Evolutionary conservation across 2,888 invertebrate species (phyloP).

Genomic region (Acronicta alni): DNA sequence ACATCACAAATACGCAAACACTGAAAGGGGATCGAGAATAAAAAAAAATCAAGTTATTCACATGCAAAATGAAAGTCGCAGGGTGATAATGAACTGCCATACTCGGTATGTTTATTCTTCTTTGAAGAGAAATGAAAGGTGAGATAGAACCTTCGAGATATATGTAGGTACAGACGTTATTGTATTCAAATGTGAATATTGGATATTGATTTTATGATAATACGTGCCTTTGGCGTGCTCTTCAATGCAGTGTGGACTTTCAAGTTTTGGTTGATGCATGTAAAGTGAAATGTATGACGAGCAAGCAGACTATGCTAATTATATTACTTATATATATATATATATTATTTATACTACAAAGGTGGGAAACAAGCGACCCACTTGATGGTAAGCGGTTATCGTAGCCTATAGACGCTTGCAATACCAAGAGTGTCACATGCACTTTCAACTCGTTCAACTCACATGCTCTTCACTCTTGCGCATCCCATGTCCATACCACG

Average conservation of each 20-base stretch:
- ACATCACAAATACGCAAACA: slow-evolving; percentile 17
- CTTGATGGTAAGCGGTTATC: too few relatives aligned
- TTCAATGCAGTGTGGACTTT: slow-evolving; percentile 16
- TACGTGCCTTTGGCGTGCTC: slow-evolving; percentile 35
- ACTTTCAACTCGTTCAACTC: too few relatives aligned
- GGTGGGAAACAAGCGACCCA: too few relatives aligned
- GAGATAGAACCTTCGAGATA: slow-evolving; percentile 52
- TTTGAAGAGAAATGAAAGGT: slow-evolving; percentile 66
- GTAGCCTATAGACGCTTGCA: too few relatives aligned
- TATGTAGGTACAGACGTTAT: slow-evolving; percentile 45
- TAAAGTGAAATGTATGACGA: not conserved
- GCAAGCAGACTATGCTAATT: too few relatives aligned
- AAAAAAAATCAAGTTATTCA: slow-evolving; percentile 37
- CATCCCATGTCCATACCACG: too few relatives aligned
- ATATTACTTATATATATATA: too few relatives aligned
- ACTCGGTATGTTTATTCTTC: slow-evolving; percentile 61
- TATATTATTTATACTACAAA: too few relatives aligned
- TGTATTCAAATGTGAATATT: slow-evolving; percentile 69
- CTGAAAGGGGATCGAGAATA: slow-evolving; percentile 30
- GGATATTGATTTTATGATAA: slow-evolving; percentile 73
- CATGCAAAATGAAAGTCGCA: slow-evolving; percentile 46
- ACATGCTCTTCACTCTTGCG: too few relatives aligned
- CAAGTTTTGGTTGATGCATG: slow-evolving; percentile 6
- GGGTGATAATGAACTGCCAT: slow-evolving; percentile 66
- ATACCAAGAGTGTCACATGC: too few relatives aligned